These are phyloP conservation scores for Dasysyrphus tricinctus DNA, from an alignment of 2,888 invertebrate genomes.

Conservation along the genomic window DNA sequence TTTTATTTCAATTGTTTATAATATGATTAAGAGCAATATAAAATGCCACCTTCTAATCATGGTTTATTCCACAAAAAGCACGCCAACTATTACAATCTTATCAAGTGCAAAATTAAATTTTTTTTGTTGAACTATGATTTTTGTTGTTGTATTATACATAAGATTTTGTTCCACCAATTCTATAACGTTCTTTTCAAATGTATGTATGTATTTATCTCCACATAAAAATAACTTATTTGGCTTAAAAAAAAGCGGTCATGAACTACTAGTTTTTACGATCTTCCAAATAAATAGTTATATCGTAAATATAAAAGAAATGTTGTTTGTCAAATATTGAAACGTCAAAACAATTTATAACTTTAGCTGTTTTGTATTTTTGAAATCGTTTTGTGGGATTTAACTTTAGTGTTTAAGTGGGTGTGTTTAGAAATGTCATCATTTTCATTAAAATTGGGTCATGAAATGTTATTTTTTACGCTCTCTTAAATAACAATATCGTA, in stretches of 20 bases:
- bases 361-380: background rate
- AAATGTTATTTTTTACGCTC: slow-evolving; percentile 46
- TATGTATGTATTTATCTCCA: background rate
- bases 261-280: slow-evolving; percentile 45
- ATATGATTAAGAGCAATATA: slow-evolving; percentile 12
- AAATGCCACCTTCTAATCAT: slow-evolving; percentile 19
- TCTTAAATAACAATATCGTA: slow-evolving; percentile 1
- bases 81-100: slow-evolving; percentile 29
- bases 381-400: background rate
- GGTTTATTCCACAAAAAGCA: slow-evolving; percentile 29
- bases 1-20: slow-evolving; percentile 32
- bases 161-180: background rate
- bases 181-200: slow-evolving; percentile 13
- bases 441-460: slow-evolving; percentile 48
- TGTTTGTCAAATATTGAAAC: background rate
- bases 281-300: background rate
- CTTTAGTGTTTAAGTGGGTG: background rate
- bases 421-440: background rate
- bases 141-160: background rate
- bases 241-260: slow-evolving; percentile 46
- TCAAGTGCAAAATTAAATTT: slow-evolving; percentile 14
- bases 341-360: background rate
- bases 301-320: slow-evolving; percentile 10
- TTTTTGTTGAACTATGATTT: slow-evolving; percentile 30
- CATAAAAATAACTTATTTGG: background rate